These are phyloP conservation scores for Prunella himalayana DNA, from an alignment of 2,113 vertebrate genomes.

Conservation along the genomic window DNA sequence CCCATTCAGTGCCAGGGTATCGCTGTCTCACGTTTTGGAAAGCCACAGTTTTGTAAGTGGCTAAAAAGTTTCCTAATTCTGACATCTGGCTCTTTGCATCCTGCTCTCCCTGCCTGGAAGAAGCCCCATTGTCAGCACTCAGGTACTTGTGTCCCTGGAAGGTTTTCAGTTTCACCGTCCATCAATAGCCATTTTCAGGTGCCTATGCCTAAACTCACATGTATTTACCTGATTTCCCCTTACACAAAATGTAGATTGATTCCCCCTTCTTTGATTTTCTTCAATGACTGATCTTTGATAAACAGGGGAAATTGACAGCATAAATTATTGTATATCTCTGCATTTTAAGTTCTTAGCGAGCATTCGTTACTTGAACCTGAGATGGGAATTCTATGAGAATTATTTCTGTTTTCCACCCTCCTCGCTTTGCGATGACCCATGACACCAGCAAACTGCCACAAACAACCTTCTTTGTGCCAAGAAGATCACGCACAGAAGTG, in stretches of 20 bases:
- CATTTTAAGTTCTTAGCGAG: neutral
- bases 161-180: neutral
- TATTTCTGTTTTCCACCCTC: neutral
- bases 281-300: neutral
- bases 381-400: neutral
- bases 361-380: neutral
- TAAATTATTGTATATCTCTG: neutral
- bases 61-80: neutral
- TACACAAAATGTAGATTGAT: neutral
- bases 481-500: neutral
- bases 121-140: neutral
- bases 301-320: neutral
- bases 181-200: neutral
- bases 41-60: neutral
- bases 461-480: neutral
- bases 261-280: neutral
- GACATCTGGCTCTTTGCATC: neutral
- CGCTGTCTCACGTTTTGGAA: rapidly evolving
- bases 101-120: neutral
- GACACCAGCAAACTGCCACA: neutral
- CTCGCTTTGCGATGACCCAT: neutral
- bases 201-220: neutral
- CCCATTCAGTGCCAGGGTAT: neutral
- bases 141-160: neutral
- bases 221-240: neutral